phyloP scores from a whole-genome alignment of 2,113 vertebrate species.

The Peromyscus polionotus region DNA sequence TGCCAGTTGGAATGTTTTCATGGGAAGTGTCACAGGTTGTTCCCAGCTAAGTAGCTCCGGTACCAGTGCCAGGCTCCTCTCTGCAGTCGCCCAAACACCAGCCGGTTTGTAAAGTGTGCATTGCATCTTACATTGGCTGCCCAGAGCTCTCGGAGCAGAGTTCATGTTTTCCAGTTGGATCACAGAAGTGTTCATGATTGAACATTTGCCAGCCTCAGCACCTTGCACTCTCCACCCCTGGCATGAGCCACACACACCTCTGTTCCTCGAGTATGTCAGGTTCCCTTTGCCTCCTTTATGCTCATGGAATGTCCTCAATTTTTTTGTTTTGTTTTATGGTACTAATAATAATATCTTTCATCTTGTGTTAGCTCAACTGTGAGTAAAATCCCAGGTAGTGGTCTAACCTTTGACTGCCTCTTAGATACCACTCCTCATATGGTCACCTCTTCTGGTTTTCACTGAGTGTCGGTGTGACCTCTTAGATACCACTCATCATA shows the following conservation, averaged over 20 bases:
- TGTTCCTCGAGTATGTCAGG: not conserved
- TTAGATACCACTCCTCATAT: not conserved
- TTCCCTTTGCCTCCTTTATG: slow-evolving; percentile 31
- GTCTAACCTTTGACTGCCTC: not conserved
- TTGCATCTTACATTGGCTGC: not conserved
- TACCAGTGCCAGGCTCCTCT: not conserved
- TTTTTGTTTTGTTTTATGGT: slow-evolving; percentile 31
- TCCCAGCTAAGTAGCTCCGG: not conserved
- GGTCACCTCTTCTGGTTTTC: slow-evolving; percentile 13
- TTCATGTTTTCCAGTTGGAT: slow-evolving; percentile 11
- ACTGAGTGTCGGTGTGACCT: not conserved
- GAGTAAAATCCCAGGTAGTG: not conserved
- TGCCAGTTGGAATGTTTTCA: slow-evolving; percentile 13
- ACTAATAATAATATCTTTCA: not conserved
- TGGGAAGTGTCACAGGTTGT: not conserved
- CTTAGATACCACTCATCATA: not conserved
- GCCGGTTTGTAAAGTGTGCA: slow-evolving; percentile 20
- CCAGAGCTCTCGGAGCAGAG: slow-evolving; percentile 16
- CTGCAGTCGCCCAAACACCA: not conserved
- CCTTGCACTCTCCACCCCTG: not conserved
- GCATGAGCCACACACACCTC: not conserved
- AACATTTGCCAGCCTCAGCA: not conserved
- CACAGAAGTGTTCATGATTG: not conserved
- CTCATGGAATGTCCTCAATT: not conserved
- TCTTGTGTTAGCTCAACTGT: slow-evolving; percentile 30